Evolutionary conservation across 2,113 vertebrate genomes (phyloP), one percentile per base, ranked within the genome.

Genomic region (Phalacrocorax aristotelis): DNA sequence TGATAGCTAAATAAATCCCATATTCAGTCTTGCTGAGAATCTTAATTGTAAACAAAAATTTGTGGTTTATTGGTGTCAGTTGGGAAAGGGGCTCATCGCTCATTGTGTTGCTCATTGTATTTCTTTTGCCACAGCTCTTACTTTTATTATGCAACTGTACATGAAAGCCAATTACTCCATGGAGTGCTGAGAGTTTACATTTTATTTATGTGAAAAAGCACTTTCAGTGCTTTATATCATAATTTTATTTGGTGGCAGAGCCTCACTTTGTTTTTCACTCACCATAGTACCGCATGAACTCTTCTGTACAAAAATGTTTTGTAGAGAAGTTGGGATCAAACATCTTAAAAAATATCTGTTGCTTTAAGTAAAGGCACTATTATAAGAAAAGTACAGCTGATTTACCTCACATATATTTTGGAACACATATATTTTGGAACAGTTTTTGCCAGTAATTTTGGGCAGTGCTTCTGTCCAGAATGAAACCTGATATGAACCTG

Each of bases 1-100:
- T 92, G 93, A 97, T 94, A 97, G 70, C 57, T 86, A 92, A 70
- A 92, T 95, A 93, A 79, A 93, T 95, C 44, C 83, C 90, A 84
- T 74, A 88, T 95, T 96, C 83, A 79, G 51, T 46, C 72, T 83
- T 72, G 38, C 54, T 90, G 64, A 92, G 77, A 92, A 91, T 75
- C 91, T 89, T 90, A 77, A 62, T 20, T 76, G 49, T 90, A 91
- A 83, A 93, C 85, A 96, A 78, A 91, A 93, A 62, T 57, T 85
- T 94, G 92, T 91, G 90, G 68, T 82, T 93, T 95, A 52, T 82
- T 91, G 15, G 85, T 91, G 61, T 94, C 76, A 74, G 75, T 55
- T 89, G 93, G 85, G 80, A 79, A 83, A 92, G 64, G 80, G 42
- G 13, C 44, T 79, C 55, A 54, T 62, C 52, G 65, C 55, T 83